Percentiles rank a stretch among this genome's conserved stretches.
Evolutionary conservation across 2,797 vertebrate species (phyloP).

Genomic region (Gymnoscopelus braueri): DNA sequence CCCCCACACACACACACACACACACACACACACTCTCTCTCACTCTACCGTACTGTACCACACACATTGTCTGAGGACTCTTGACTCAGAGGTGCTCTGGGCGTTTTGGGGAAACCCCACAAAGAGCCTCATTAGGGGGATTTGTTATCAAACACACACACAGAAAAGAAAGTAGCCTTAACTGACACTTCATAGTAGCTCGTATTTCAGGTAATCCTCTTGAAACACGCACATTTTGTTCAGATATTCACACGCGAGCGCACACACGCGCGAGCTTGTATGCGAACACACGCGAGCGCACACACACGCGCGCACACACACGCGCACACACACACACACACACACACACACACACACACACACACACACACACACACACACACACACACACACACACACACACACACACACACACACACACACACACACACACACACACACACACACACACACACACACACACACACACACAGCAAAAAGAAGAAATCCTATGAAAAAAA

Average conservation of each 20-base stretch:
- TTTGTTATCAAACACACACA: slow-evolving; percentile 4
- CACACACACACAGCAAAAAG: too few relatives aligned
- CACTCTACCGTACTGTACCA: too few relatives aligned
- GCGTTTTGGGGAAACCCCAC: background rate
- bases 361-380: slow-evolving; percentile 9
- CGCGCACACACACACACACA: slow-evolving; percentile 3
- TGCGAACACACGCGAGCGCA: too few relatives aligned
- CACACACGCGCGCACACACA: background rate
- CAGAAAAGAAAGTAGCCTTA: background rate
- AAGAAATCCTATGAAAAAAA: too few relatives aligned
- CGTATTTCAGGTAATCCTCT: too few relatives aligned
- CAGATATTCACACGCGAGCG: too few relatives aligned
- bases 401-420: too few relatives aligned
- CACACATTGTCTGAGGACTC: background rate
- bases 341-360: background rate
- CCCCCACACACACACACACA: slow-evolving; percentile 6
- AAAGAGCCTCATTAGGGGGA: slow-evolving; percentile 4
- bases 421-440: background rate
- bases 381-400: background rate
- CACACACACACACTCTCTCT: background rate
- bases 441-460: background rate
- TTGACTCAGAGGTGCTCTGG: background rate
- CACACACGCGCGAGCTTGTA: too few relatives aligned
- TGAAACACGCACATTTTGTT: too few relatives aligned
- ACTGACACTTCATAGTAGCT: too few relatives aligned